phyloP scores from a whole-genome alignment of 2,113 vertebrate species.

The Neolamprologus brichardi region DNA sequence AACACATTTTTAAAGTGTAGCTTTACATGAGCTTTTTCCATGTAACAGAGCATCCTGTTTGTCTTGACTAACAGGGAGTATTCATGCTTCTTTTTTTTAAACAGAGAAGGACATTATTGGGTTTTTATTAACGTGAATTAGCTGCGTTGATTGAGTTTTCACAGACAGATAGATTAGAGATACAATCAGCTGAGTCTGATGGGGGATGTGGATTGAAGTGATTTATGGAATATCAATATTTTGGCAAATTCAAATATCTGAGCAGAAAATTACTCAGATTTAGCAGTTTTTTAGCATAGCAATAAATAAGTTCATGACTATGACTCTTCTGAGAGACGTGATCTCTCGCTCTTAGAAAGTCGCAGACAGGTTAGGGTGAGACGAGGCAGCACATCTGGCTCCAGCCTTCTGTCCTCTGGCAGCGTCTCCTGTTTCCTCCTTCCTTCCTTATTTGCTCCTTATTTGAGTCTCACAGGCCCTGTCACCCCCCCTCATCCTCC shows the following conservation, averaged over 20 bases:
- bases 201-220: neutral
- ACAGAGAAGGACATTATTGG: conserved; percentile 31
- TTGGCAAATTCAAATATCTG: neutral
- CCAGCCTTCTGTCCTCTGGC: neutral
- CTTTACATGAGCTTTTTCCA: neutral
- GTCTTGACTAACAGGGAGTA: neutral
- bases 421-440: neutral
- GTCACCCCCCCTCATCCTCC: neutral
- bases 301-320: neutral
- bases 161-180: conserved; percentile 1
- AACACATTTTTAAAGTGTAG: neutral
- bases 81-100: neutral
- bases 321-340: neutral
- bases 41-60: neutral
- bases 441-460: neutral
- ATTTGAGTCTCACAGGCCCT: neutral
- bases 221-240: conserved; percentile 27
- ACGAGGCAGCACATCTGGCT: conserved; percentile 32
- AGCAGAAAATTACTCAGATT: neutral
- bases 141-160: conserved; percentile 8
- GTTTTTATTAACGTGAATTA: conserved; percentile 35
- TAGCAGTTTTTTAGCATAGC: neutral
- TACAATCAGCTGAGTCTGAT: conserved; percentile 13
- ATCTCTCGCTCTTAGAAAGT: neutral
- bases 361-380: neutral